Evolutionary conservation across 2,888 invertebrate species (phyloP).

Genomic region (Tetrapedia diversipes): DNA sequence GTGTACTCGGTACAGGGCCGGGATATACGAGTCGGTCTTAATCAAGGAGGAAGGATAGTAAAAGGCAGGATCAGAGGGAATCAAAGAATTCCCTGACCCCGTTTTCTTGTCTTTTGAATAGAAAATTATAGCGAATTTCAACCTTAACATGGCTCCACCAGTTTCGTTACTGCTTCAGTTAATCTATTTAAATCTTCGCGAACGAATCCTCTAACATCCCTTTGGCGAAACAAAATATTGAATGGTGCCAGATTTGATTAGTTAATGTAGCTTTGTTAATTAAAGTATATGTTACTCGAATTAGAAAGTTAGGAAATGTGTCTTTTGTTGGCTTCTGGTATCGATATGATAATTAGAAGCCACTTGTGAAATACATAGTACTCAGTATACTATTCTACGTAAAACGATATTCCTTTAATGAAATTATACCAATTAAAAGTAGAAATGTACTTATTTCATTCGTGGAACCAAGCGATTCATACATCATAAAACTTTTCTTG

Average conservation of each 20-base stretch:
- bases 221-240: neutral
- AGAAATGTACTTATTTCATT: too few species aligned
- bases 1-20: slow-evolving; percentile 31
- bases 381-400: too few species aligned
- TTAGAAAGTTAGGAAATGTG: too few species aligned
- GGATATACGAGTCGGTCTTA: slow-evolving; percentile 56
- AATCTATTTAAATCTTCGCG: neutral
- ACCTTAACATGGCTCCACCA: neutral
- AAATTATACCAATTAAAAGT: too few species aligned
- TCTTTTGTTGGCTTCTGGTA: too few species aligned
- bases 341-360: too few species aligned
- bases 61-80: slow-evolving; percentile 3
- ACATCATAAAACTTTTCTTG: too few species aligned
- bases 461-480: too few species aligned
- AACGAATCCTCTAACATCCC: too few species aligned
- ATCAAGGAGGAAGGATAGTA: slow-evolving; percentile 49
- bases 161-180: neutral
- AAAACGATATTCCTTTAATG: too few species aligned
- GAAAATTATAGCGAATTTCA: neutral
- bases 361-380: too few species aligned
- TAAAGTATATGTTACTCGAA: neutral
- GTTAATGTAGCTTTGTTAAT: too few species aligned
- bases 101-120: neutral
- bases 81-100: slow-evolving; percentile 19
- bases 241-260: neutral